These are phyloP conservation scores for Nycticryphes semicollaris DNA, from an alignment of 2,113 vertebrate genomes.

Conservation along the genomic window DNA sequence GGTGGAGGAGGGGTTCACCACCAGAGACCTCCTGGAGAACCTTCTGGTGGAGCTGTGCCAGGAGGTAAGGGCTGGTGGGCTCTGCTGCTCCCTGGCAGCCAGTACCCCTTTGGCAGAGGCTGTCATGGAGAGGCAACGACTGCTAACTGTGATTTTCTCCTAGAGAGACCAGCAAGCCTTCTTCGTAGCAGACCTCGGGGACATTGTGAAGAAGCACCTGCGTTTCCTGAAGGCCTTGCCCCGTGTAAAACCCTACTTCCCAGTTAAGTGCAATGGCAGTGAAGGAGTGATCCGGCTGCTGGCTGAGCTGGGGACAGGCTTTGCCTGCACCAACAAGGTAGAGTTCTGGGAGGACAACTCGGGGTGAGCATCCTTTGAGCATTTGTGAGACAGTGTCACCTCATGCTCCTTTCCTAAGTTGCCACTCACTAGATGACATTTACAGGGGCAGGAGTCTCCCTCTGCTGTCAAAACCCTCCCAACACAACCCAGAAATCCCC, in stretches of 20 bases:
- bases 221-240: constrained; percentile 77
- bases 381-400: neutral
- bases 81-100: neutral
- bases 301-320: constrained; percentile 78
- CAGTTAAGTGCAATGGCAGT: constrained; percentile 77
- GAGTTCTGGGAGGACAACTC: neutral
- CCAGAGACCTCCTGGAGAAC: constrained; percentile 77
- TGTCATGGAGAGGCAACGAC: rapidly evolving
- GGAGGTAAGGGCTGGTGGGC: constrained; percentile 13
- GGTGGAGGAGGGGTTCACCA: constrained; percentile 82
- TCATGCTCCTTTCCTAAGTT: neutral
- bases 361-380: neutral
- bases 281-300: constrained; percentile 76
- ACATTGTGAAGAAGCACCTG: constrained; percentile 76
- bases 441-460: neutral
- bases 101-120: neutral
- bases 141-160: neutral
- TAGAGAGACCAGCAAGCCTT: constrained; percentile 67
- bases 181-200: constrained; percentile 80
- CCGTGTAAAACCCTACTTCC: constrained; percentile 74
- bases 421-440: neutral
- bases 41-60: constrained; percentile 69
- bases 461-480: neutral
- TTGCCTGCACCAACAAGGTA: constrained; percentile 82
- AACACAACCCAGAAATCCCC: neutral